Evolutionary conservation across 2,113 vertebrate genomes (phyloP), one percentile per base, ranked within the genome.

Genomic region (Phoxinus phoxinus): DNA sequence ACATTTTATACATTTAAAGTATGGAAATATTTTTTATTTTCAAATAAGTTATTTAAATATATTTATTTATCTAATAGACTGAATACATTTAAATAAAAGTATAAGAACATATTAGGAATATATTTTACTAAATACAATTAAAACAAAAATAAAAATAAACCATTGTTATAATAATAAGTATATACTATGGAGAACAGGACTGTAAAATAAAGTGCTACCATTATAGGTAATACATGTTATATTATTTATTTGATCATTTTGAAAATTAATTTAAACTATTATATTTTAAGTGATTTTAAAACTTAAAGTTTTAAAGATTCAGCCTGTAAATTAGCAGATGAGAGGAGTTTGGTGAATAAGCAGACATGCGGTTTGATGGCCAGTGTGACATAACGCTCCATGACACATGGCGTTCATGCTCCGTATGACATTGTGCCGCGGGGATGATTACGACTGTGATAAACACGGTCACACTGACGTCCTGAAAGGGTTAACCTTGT

Each of bases 401-500:
- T 35, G 37, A 48, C 72, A 25, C 73, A 77, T 19, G 37, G 37
- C 41, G 15, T 32, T 58, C 44, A 25, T 27, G 32, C 53, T 74
- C 10, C 2, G 10, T 44, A 59, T 74, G 69, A 84, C 53, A 56
- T 61, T 85, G 58, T 65, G 58, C 83, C 27, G 48, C 53, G 21
- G 44, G 59, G 73, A 51, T 27, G 73, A 75, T 75, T 75, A 75
- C n/a, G 6, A 30, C 73, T 2, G 44, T 25, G 51, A 44, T 84
- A 84, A 84, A 76, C 72, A 41, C 41, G n/a, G 30, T 53, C 74
- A 65, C 84, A 23, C 69, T 41, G 75, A 15, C 6, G 27, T 71
- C 48, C 25, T 15, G 51, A 65, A 6, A 30, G 83, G 44, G 85
- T 88, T 77, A 84, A 76, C 25, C 27, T 63, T 72, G 53, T 71